Evolutionary conservation across 30 jellyfish, hydroid and myxozoan genomes (phyloP).

Genomic region (Aurelia aurita): DNA sequence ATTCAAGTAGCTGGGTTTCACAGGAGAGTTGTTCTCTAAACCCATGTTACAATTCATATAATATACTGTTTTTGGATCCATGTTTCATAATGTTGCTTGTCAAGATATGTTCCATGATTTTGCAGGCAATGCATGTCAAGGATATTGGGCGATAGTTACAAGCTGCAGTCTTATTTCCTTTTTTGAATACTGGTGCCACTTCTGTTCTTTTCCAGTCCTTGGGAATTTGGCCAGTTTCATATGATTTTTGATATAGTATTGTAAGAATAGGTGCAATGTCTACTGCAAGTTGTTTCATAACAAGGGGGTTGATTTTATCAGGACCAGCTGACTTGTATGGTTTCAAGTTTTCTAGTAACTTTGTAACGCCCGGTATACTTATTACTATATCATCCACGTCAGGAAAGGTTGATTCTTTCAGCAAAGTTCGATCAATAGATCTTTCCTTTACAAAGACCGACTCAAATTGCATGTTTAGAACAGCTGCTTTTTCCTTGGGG

Average conservation of each 20-base stretch:
- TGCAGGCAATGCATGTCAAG: slow-evolving; percentile 36
- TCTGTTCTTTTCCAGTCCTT: slow-evolving; percentile 40
- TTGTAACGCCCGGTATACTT: slow-evolving; percentile 26
- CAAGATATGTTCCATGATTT: slow-evolving; percentile 35
- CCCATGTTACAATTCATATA: slow-evolving; percentile 41
- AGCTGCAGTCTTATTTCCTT: slow-evolving; percentile 16
- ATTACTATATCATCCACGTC: slow-evolving; percentile 26
- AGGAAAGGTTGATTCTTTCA: slow-evolving; percentile 22
- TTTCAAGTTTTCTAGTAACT: slow-evolving; percentile 28
- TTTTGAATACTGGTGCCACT: slow-evolving; percentile 23
- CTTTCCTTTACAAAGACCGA: slow-evolving; percentile 32
- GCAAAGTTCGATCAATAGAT: slow-evolving; percentile 11
- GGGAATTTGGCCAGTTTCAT: slow-evolving; percentile 19
- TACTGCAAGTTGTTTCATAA: slow-evolving; percentile 12
- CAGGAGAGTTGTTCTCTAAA: slow-evolving; percentile 17
- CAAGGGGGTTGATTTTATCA: slow-evolving; percentile 20
- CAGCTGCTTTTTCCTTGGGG: slow-evolving; percentile 32
- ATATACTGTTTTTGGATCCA: slow-evolving; percentile 9
- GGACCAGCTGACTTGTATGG: slow-evolving; percentile 32
- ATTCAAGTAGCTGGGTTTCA: slow-evolving; percentile 29
- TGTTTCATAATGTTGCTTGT: slow-evolving; percentile 21
- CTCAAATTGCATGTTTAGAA: slow-evolving; percentile 36
- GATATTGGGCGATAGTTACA: slow-evolving; percentile 25
- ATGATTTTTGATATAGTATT: slow-evolving; percentile 9
- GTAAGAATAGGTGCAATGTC: slow-evolving; percentile 34